Conservation (phyloP, 2,888 invertebrate genomes). For the Tridacna gigas region DNA sequence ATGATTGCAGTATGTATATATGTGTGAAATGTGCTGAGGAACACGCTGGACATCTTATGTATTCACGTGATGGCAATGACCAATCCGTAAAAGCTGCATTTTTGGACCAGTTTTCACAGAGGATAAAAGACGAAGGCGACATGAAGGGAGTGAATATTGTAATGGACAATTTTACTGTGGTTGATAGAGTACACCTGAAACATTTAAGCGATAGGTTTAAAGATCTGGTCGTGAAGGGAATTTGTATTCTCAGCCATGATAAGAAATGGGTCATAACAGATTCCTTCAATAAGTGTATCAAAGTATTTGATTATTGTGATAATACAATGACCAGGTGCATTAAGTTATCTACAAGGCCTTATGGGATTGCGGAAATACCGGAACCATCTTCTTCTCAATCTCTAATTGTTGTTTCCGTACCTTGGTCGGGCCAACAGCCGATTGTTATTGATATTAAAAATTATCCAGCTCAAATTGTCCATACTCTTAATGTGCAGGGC, state of each 20-base stretch:
- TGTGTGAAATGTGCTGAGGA: not conserved
- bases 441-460: not conserved
- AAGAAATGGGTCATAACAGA: not conserved
- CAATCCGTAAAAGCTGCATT: not conserved
- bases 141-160: not conserved
- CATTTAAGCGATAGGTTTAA: not conserved
- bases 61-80: not conserved
- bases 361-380: not conserved
- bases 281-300: conserved; percentile 3
- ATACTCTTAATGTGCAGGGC: not conserved
- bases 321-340: not conserved
- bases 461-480: not conserved
- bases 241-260: not conserved
- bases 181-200: conserved; percentile 6
- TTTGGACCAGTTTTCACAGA: not conserved
- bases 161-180: not conserved
- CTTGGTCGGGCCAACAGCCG: not conserved
- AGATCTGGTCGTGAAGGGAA: conserved; percentile 3
- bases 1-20: not conserved
- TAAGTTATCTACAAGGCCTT: conserved; percentile 2
- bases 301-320: not conserved
- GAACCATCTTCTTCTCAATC: not conserved
- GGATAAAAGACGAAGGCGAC: not conserved
- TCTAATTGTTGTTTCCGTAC: not conserved
- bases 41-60: not conserved